phyloP scores from a whole-genome alignment of 2,888 invertebrate species.

The Dione juno region DNA sequence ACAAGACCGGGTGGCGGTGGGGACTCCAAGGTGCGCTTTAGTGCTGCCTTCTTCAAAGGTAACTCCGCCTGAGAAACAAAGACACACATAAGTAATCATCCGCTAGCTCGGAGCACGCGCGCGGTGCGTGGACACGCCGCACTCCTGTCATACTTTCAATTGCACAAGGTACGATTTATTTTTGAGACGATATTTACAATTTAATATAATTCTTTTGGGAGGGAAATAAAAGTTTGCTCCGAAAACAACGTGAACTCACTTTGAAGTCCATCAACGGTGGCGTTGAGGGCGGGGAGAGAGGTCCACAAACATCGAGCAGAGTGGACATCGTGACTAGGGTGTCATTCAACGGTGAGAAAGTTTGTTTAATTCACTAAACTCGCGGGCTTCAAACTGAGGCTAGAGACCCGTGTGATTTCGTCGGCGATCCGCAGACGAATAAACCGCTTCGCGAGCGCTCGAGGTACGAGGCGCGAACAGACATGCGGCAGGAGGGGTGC shows the following conservation, averaged over 20 bases:
- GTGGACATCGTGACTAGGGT: conserved; percentile 71
- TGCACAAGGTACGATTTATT: conserved; percentile 61
- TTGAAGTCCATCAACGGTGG: conserved; percentile 86
- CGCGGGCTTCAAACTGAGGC: conserved; percentile 62
- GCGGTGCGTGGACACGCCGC: conserved; percentile 71
- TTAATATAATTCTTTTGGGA: conserved; percentile 43
- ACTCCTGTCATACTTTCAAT: conserved; percentile 69
- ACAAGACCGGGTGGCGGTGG: conserved; percentile 76
- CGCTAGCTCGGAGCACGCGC: conserved; percentile 71
- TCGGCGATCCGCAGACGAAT: conserved; percentile 78
- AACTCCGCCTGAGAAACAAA: conserved; percentile 77
- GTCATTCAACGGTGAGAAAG: conserved; percentile 71
- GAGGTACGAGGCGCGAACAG: conserved; percentile 74
- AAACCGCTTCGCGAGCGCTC: conserved; percentile 73
- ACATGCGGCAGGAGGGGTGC: conserved; percentile 81
- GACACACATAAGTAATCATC: conserved; percentile 72
- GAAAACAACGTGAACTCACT: conserved; percentile 67
- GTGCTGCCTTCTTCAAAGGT: conserved; percentile 71
- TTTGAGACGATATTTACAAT: conserved; percentile 39
- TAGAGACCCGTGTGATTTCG: conserved; percentile 74
- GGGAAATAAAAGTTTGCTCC: conserved; percentile 32
- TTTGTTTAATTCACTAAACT: conserved; percentile 78
- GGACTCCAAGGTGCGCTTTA: conserved; percentile 68
- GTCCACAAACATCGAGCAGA: conserved; percentile 77
- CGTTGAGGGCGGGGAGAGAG: conserved; percentile 88